These are phyloP conservation scores for Chionis minor DNA, from an alignment of 2,113 vertebrate genomes.

Conservation along the genomic window DNA sequence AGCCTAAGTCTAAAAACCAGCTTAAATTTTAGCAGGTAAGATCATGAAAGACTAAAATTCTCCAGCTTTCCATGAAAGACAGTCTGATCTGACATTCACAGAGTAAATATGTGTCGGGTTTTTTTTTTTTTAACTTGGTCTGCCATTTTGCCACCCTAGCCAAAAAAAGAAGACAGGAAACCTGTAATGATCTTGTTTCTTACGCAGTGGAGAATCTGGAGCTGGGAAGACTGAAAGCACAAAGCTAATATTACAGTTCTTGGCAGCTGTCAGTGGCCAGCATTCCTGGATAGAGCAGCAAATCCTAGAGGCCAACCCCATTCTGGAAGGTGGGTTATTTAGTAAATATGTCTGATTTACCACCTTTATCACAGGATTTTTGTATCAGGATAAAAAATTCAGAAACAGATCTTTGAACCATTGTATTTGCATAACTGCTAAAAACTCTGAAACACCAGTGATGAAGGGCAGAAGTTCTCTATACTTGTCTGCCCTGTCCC, in stretches of 20 bases:
- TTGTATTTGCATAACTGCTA: background rate
- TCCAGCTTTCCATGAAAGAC: background rate
- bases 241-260: constrained; percentile 93
- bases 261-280: constrained; percentile 91
- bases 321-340: constrained; percentile 87
- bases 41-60: background rate
- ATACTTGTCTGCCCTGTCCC: background rate
- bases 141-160: background rate
- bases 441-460: background rate
- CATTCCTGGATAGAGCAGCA: constrained; percentile 98
- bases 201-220: constrained; percentile 91
- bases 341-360: background rate
- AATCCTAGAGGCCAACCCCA: constrained; percentile 94
- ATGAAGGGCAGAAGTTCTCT: background rate
- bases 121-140: background rate
- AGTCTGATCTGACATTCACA: background rate
- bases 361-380: background rate
- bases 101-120: background rate
- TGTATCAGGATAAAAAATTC: background rate
- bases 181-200: background rate
- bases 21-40: background rate
- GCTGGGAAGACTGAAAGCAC: constrained; percentile 97
- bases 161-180: background rate
- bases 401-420: background rate
- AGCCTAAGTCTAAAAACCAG: background rate